Evolutionary conservation across 2,113 vertebrate genomes (phyloP).

Genomic region (Lophius piscatorius): DNA sequence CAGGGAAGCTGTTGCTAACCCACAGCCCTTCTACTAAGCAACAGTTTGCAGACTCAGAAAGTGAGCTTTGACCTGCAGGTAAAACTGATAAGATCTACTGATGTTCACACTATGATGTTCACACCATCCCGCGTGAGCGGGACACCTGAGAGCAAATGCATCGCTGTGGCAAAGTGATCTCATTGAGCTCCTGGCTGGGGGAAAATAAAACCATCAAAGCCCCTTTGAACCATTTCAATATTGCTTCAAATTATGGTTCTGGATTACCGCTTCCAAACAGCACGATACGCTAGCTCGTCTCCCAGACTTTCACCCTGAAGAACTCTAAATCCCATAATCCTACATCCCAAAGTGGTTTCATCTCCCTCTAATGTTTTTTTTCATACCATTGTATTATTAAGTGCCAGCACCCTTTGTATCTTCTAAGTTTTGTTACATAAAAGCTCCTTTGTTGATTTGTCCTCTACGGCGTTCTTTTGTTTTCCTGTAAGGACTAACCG

Average conservation of each 20-base stretch:
- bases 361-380: constrained; percentile 40
- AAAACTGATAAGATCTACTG: background rate
- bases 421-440: constrained; percentile 38
- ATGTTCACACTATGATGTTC: background rate
- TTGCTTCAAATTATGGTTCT: constrained; percentile 41
- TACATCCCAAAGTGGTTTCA: constrained; percentile 38
- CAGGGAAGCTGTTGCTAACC: too few species aligned
- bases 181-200: constrained; percentile 3
- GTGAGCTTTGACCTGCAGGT: background rate
- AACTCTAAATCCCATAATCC: constrained; percentile 70
- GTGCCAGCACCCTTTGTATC: constrained; percentile 27
- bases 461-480: constrained; percentile 74
- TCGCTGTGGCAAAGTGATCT: constrained; percentile 6
- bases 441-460: constrained; percentile 56
- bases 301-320: constrained; percentile 39
- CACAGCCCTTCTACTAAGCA: too few species aligned
- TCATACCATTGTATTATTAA: constrained; percentile 40
- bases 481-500: constrained; percentile 77
- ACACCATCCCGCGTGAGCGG: background rate
- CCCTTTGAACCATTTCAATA: constrained; percentile 42
- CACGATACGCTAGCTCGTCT: constrained; percentile 24
- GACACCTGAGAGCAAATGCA: constrained; percentile 12
- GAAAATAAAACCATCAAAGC: constrained; percentile 12
- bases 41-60: too few species aligned
- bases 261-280: constrained; percentile 38